Evolutionary conservation across 2,797 vertebrate species (phyloP), one percentile per base, ranked within the genome.

Genomic region (Atherinosoma microstoma): DNA sequence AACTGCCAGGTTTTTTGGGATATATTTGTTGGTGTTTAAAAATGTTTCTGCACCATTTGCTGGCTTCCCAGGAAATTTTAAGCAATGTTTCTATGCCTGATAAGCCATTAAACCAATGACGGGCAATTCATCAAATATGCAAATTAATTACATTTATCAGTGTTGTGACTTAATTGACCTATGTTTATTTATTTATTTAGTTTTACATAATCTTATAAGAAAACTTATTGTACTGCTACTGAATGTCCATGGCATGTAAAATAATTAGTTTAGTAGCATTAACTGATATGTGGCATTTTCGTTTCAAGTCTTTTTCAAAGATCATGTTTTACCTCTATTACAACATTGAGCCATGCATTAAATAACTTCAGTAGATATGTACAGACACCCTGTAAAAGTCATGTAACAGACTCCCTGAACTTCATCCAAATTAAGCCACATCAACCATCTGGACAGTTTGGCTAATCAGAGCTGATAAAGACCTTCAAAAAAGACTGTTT

Each of bases 401-500:
- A 59, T 3, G 42, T 38, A 40, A 59, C 60, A 54, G 57, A 22
- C 51, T 68, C 27, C 34, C 66, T 60, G 75, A 78, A 54, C 30
- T 58, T 61, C 47, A 40, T 51, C 72, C 58, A 69, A 53, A 67
- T 64, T 60, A 36, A 64, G 56, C 29, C 58, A 32, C 56, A 36
- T 2, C 69, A 64, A 40, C 80, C 36, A 65, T 62, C 64, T 74
- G 74, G 54, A 38, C 47, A 58, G 40, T 73, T 42, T 75, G 72
- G 32, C 13, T 80, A 13, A 71, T 67, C 45, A 27, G 51, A 32
- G 22, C n/a, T 38, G 60, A 64, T 77, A 61, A 68, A 38, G 24
- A 80, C 75, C 35, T 40, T 45, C n/a, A n/a, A 15, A 67, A 75
- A 75, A 60, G 47, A 49, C 18, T 64, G 62, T 22, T 76, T 32